Conservation (phyloP, 2,113 vertebrate genomes). For the Hydrolagus affinis region DNA sequence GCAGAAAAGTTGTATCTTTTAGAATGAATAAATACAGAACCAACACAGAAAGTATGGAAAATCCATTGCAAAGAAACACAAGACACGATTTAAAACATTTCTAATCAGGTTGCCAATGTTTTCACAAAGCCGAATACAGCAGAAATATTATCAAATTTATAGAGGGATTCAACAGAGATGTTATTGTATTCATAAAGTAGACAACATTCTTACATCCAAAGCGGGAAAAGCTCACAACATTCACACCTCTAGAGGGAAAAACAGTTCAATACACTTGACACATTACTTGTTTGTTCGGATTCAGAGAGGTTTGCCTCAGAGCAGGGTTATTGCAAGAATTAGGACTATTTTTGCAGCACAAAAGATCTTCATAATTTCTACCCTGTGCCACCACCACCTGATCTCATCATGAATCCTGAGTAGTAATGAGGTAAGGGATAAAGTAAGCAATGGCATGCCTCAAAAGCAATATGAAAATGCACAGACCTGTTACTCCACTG, state of each 20-base stretch:
- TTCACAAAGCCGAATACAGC: not conserved
- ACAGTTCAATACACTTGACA: not conserved
- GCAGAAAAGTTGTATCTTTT: no score
- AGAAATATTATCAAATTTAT: not conserved
- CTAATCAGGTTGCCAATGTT: not conserved
- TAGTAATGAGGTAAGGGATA: not conserved
- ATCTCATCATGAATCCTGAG: not conserved
- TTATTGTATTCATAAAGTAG: no score
- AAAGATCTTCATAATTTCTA: not conserved
- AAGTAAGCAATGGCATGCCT: conserved; percentile 50
- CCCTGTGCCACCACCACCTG: conserved; percentile 28
- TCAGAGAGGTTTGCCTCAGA: not conserved
- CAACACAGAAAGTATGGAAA: no score
- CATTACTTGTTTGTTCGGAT: not conserved
- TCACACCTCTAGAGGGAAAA: not conserved
- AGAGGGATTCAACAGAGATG: not conserved
- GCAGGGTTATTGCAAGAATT: not conserved
- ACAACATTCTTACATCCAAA: not conserved
- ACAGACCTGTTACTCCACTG: conserved; percentile 67
- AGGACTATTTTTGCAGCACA: no score
- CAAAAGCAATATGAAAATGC: conserved; percentile 53
- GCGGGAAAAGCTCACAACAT: not conserved
- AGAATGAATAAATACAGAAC: no score
- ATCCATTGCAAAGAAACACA: not conserved
- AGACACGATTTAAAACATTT: not conserved